phyloP scores from a whole-genome alignment of 2,888 invertebrate species.

The Apamea sordens region DNA sequence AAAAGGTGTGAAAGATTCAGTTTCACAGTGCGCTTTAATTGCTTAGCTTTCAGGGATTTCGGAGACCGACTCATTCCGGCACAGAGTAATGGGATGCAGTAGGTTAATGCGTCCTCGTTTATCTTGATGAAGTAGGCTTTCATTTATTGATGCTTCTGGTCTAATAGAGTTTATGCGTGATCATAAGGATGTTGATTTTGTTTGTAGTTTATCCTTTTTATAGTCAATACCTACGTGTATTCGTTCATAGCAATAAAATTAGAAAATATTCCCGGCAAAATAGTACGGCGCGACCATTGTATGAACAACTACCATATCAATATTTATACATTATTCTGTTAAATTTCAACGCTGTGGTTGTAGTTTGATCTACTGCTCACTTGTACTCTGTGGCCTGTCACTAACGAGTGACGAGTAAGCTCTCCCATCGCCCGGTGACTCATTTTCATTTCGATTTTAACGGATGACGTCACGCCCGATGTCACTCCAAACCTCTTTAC shows the following conservation, averaged over 20 bases:
- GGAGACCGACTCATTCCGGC: constrained; percentile 49
- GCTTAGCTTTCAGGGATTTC: constrained; percentile 67
- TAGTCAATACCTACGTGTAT: not conserved
- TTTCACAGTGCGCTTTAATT: constrained; percentile 72
- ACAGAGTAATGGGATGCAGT: constrained; percentile 45
- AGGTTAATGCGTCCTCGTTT: constrained; percentile 35
- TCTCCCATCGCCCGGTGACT: constrained; percentile 62
- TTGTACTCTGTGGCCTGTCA: constrained; percentile 51
- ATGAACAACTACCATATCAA: not conserved
- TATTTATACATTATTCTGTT: too few relatives aligned
- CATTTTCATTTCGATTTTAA: constrained; percentile 73
- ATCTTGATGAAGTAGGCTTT: constrained; percentile 27
- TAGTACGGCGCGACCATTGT: not conserved
- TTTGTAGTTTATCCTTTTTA: not conserved
- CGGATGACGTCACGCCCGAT: constrained; percentile 64
- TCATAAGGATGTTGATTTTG: not conserved
- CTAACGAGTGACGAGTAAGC: constrained; percentile 66
- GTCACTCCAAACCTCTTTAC: constrained; percentile 60
- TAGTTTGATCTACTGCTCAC: constrained; percentile 26
- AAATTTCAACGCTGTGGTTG: not conserved
- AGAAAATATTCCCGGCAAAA: too few relatives aligned
- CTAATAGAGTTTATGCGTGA: constrained; percentile 8
- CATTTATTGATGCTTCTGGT: constrained; percentile 14
- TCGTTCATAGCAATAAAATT: not conserved
- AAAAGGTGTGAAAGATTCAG: constrained; percentile 69